Evolutionary conservation across 2,797 vertebrate species (phyloP), one percentile per base, ranked within the genome.

Genomic region (Chromobotia macracanthus): DNA sequence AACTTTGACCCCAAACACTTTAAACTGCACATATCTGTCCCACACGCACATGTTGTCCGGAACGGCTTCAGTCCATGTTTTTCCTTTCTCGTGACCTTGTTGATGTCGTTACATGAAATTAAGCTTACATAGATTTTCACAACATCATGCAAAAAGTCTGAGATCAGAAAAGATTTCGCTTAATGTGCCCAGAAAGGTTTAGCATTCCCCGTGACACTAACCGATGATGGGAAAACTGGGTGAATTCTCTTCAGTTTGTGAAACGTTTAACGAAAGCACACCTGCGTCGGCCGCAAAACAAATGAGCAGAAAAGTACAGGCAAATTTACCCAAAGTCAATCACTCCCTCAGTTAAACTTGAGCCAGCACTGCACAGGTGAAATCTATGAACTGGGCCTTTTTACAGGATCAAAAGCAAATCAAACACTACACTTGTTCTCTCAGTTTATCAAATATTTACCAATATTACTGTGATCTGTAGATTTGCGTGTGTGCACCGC

Each of bases 381-480:
- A 19, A 25, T 48, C 50, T 25, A 44, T 13, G 1, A 18, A 46
- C 35, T 56, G 21, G 23, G 61, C 19, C 19, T 60, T 67, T 38
- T 44, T 46, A 21, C 28, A 64, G 48, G 19, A 56, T 44, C 58
- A 35, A 56, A 79, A 23, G 48, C 69, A 55, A 55, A 55, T 18
- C 48, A 28, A 55, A 72, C 77, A 79, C 77, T 79, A 79, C 69
- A 72, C 58, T 25, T 78, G n/a, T 10, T 11, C 21, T 61, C 79
- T 72, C 46, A 46, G 68, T 90, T 75, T 83, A 58, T 84, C 80
- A 89, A 65, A 88, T 87, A 85, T 85, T 48, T 60, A 60, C n/a
- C 44, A 35, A 69, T 0, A n/a, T 4, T 5, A 18, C 25, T 55
- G 16, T 58, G 55, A 23, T 58, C 9, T 64, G 31, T 11, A 21